Percentiles rank a stretch among this genome's conserved stretches.
These are phyloP conservation scores for Drosophila lacteicornis DNA, from an alignment of 1,140 invertebrate genomes.

Conservation along the genomic window DNA sequence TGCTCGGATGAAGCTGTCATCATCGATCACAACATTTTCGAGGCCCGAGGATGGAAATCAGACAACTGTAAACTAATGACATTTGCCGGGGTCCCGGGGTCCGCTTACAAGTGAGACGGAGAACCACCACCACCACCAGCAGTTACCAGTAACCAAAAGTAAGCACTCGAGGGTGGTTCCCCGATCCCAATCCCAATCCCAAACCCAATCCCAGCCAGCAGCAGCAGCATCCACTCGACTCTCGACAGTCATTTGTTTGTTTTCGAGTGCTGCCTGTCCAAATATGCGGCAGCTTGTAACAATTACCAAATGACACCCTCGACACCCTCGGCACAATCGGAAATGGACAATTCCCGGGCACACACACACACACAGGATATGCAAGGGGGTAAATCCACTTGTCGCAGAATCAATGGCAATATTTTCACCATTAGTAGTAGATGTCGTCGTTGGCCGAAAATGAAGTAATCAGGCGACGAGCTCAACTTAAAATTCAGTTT, in stretches of 20 bases:
- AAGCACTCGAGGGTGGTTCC: conserved; percentile 50
- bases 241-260: conserved; percentile 68
- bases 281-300: conserved; percentile 82
- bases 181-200: not conserved
- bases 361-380: not conserved
- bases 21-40: conserved; percentile 72
- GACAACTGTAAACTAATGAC: conserved; percentile 79
- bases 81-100: conserved; percentile 27
- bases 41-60: conserved; percentile 62
- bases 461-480: conserved; percentile 57
- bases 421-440: conserved; percentile 78
- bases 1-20: conserved; percentile 58
- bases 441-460: conserved; percentile 36
- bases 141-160: conserved; percentile 13
- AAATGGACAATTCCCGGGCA: conserved; percentile 27
- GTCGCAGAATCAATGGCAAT: conserved; percentile 80
- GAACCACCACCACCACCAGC: conserved; percentile 21
- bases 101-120: not conserved
- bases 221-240: conserved; percentile 12
- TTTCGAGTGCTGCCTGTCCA: conserved; percentile 73
- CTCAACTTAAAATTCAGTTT: conserved; percentile 61
- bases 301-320: conserved; percentile 84
- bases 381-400: conserved; percentile 50
- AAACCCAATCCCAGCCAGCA: conserved; percentile 9
- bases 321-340: conserved; percentile 45